Evolutionary conservation across 2,113 vertebrate genomes (phyloP), one percentile per base, ranked within the genome.

Genomic region (Marmota flaviventris): DNA sequence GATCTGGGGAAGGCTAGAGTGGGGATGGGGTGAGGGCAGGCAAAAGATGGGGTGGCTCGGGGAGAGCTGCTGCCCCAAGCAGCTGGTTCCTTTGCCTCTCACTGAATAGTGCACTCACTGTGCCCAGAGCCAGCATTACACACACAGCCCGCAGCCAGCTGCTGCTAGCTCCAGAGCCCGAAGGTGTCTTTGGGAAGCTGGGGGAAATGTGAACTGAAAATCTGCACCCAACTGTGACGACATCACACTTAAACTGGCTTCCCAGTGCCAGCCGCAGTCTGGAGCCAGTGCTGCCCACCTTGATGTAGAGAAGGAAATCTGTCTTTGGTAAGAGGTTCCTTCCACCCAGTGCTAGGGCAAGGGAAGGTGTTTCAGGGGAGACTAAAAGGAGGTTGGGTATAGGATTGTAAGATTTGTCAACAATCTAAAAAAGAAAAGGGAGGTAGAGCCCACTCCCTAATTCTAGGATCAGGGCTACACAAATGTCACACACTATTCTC

Each of bases 211-310:
- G 0, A 1, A 3, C 20, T 79, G 0, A 4, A 14, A 12, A 65
- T 29, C 51, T 18, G 4, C 56, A 69, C 12, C 32, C 20, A 0
- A 13, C 1, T 72, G 48, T 75, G 17, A 2, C 34, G 39, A 25
- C 5, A 9, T 20, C 24, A 69, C 67, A 34, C 67, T 32, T 34
- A 51, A 48, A 29, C 45, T 37, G 48, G 14, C 17, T 12, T 75
- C 65, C n/a, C 22, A 12, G 11, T 22, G 24, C 9, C 0, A 0
- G 32, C 13, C 12, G 6, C 22, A 34, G 6, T 18, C 6, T 3
- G 3, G 51, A 63, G 29, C 75, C 13, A 56, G 34, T 25, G 14
- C n/a, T 27, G 29, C 76, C 18, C 3, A 4, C 32, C 25, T 17
- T 56, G 37, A 14, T 25, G 22, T 4, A 2, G 37, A 67, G 48